These are phyloP conservation scores for Drosophila malerkotliana DNA, from an alignment of 1,140 invertebrate genomes.

Conservation along the genomic window DNA sequence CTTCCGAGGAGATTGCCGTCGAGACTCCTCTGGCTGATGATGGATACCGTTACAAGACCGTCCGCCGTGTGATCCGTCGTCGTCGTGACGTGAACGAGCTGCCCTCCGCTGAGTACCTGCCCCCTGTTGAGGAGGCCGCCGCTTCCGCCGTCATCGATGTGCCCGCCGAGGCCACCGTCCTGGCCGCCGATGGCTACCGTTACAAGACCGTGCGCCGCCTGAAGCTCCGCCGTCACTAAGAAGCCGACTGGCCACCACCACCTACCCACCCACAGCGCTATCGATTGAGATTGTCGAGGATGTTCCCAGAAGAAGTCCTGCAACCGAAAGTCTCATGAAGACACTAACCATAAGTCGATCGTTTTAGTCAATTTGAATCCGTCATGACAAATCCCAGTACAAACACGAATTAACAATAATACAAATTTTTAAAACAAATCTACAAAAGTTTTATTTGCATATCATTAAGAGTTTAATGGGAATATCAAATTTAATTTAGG, in stretches of 20 bases:
- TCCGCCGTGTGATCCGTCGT: conserved; percentile 64
- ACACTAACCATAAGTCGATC: conserved; percentile 61
- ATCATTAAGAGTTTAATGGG: background rate
- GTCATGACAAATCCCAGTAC: conserved; percentile 72
- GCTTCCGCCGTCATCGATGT: conserved; percentile 66
- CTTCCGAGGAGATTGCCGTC: conserved; percentile 24
- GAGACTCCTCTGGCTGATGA: conserved; percentile 25
- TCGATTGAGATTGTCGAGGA: conserved; percentile 42
- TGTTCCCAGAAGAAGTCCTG: conserved; percentile 38
- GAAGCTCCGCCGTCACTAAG: conserved; percentile 72
- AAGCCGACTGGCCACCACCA: background rate
- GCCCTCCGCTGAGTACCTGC: conserved; percentile 64
- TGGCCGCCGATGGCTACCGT: conserved; percentile 76
- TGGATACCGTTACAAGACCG: conserved; percentile 12
- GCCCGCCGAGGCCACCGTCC: conserved; percentile 59
- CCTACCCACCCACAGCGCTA: conserved; percentile 42
- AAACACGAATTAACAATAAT: conserved; percentile 63
- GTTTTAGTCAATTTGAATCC: conserved; percentile 76
- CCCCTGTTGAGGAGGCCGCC: conserved; percentile 50
- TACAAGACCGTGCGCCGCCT: conserved; percentile 80
- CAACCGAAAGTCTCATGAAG: conserved; percentile 45
- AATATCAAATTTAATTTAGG: background rate
- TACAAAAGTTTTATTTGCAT: background rate
- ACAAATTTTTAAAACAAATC: conserved; percentile 44
- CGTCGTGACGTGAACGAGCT: conserved; percentile 64